Evolutionary conservation across 1,140 invertebrate genomes (phyloP), one percentile per base, ranked within the genome.

Genomic region (Belonocnema kinseyi): DNA sequence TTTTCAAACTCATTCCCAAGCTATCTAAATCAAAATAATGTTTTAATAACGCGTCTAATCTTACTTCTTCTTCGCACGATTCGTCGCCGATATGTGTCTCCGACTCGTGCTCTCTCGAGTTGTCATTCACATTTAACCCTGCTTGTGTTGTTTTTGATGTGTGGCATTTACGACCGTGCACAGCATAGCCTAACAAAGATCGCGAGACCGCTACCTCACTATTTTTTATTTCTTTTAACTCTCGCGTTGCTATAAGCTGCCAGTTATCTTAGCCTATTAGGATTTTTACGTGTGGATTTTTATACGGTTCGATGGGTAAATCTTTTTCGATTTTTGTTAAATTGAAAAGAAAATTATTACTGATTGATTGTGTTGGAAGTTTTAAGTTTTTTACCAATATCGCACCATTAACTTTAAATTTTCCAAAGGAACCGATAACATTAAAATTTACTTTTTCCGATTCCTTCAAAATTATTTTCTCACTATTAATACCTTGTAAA

Each of bases 261-360:
- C 78, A 76, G 14, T 79, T 40, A 50, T 79, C 72, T 54, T 79
- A 74, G 0, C 78, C 78, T 4, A 61, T 61, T 7, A 33, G 14
- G 5, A 61, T 61, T 4, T 13, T 61, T 6, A 26, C 21, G 3
- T 13, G 11, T 0, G 21, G 12, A 12, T 33, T 13, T 13, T 21
- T 61, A 16, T 33, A 61, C 1, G 58, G 4, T 33, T 10, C 13
- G 13, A 61, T 14, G 16, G 3, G 12, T 16, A 61, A 6, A 6
- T 14, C 12, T 12, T 46, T 46, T 46, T 61, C 11, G 5, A 21
- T 1, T 16, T 61, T 1, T 40, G 16, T 14, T 0, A 33, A 33
- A 16, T 61, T 33, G 5, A 16, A 13, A 13, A 61, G 14, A 2
- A 33, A 19, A 14, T 1, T 61, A 26, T 14, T 4, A 14, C 4